Base-by-base conservation (phyloP, 2,113 vertebrate genomes). In the Oncorhynchus keta region DNA sequence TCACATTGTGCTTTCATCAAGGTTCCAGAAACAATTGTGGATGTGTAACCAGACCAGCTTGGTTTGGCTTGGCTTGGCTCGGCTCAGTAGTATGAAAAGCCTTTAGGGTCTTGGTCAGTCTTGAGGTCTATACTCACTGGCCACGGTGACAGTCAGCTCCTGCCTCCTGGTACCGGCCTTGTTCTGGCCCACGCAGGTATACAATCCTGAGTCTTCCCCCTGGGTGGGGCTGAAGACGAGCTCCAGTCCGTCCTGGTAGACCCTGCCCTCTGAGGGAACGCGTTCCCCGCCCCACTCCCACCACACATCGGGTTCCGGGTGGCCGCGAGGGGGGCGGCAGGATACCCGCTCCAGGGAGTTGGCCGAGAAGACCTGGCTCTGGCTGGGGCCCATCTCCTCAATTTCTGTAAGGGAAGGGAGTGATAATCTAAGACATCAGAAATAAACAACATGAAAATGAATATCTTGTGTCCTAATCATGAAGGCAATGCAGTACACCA, bases 151-250 rank as follows among this genome's bases (percentile, higher is more conserved):
- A 11, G 85, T 92, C 74, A 96, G 61, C 9, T 95, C 92, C 78
- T 95, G 95, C 18, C 72, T 91, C 85, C 84, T 92, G 84, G 93
- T 90, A 32, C 95, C 96, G 0, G 96, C 96, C 80, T 93, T 93
- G 89, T 97, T 97, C 70, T 91, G 88, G 0, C 95, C 95, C 0
- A 92, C 87, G 83, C 96, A 97, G 0, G 89, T 93, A 70, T 95
- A 97, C 39, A 81, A 73, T 0, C 96, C 95, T 0, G 94, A 89
- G 0, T 97, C 96, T 0, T 65, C 79, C 76, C 94, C 92, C 0
- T 71, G 69, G 1, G 91, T 92, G 20, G 82, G 87, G 14, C 86
- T 86, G 75, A 96, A 96, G 64, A 96, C 35, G 1, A 96, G 90
- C n/a, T 94, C 88, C 0, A 87, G 88, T 18, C 76, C 94, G 7